Percentiles rank a stretch among this genome's conserved stretches.
Evolutionary conservation across 1,140 invertebrate species (phyloP).

Genomic region (Uloborus diversus): DNA sequence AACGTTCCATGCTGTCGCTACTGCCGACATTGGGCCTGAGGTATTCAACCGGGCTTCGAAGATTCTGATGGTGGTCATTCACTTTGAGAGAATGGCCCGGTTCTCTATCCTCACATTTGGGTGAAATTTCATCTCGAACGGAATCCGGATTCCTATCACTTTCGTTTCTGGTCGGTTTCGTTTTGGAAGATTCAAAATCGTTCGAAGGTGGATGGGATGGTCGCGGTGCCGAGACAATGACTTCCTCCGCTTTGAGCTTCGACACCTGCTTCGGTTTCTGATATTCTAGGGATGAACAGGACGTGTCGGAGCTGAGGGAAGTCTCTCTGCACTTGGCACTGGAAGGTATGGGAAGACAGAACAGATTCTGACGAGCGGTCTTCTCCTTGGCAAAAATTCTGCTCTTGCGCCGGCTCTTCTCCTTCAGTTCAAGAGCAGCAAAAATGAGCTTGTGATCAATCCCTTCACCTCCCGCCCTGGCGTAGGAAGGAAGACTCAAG

Average conservation of each 20-base stretch:
- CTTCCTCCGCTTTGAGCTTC: slow-evolving; percentile 7
- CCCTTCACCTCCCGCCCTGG: slow-evolving; percentile 25
- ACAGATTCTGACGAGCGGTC: slow-evolving; percentile 4
- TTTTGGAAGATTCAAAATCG: background rate
- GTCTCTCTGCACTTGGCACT: slow-evolving; percentile 30
- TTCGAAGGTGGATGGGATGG: background rate
- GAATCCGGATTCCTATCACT: background rate
- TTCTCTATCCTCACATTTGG: background rate
- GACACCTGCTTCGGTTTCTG: slow-evolving; percentile 19
- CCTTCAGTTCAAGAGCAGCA: slow-evolving; percentile 38
- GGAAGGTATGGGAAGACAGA: slow-evolving; percentile 31
- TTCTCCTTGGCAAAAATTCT: slow-evolving; percentile 35
- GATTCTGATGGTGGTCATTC: background rate
- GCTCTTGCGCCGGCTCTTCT: slow-evolving; percentile 35
- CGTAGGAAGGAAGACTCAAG: slow-evolving; percentile 45
- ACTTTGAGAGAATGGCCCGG: background rate
- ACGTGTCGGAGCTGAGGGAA: slow-evolving; percentile 52
- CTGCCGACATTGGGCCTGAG: slow-evolving; percentile 24
- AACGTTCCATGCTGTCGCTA: slow-evolving; percentile 50
- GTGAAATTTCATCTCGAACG: background rate
- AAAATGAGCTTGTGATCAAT: slow-evolving; percentile 50
- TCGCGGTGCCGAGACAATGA: background rate
- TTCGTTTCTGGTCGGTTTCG: background rate
- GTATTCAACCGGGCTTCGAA: background rate
- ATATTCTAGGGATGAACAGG: slow-evolving; percentile 56